Evolutionary conservation across 2,113 vertebrate species (phyloP), one percentile per base, ranked within the genome.

Genomic region (Taurulus bubalis): DNA sequence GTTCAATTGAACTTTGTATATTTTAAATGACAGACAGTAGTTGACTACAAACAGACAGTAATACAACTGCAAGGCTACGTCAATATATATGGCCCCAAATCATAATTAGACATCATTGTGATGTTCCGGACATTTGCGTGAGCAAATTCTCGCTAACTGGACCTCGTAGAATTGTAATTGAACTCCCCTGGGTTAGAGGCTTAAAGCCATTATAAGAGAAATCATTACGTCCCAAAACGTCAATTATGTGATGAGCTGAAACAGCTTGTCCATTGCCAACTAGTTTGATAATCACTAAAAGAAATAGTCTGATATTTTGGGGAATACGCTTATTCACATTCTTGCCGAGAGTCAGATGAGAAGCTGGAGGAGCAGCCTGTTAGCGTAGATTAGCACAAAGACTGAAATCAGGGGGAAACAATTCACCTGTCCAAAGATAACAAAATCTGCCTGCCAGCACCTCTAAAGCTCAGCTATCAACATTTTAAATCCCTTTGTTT

Each of bases 371-470:
- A 60, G 22, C 26, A 59, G 20, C 34, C 1, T 2, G 34, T 2
- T 56, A 62, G 8, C 45, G 38, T 53, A 66, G 34, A 6, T 70
- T 51, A 70, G n/a, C 26, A 59, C 24, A 12, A 75, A 53, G 45
- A 53, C 24, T 75, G 6, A 40, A 40, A 55, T 66, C 49, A 30
- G 10, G 58, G 42, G 45, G 16, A 26, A 22, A 51, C 3, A 12
- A 14, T 22, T 9, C 9, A 4, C 22, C 45, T 4, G 12, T n/a
- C 51, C 18, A 42, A 59, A 71, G 20, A 6, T 20, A 8, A 38
- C 22, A 26, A 56, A 16, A 36, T 51, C 20, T 0, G 7, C 30
- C 11, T 8, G 10, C 47, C 20, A 53, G 30, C 8, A 49, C 42
- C 8, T 47, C 20, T 10, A 11, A 55, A 24, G 24, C n/a, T 55